Evolutionary conservation across 2,888 invertebrate species (phyloP).

Genomic region (Pachydiplax longipennis): DNA sequence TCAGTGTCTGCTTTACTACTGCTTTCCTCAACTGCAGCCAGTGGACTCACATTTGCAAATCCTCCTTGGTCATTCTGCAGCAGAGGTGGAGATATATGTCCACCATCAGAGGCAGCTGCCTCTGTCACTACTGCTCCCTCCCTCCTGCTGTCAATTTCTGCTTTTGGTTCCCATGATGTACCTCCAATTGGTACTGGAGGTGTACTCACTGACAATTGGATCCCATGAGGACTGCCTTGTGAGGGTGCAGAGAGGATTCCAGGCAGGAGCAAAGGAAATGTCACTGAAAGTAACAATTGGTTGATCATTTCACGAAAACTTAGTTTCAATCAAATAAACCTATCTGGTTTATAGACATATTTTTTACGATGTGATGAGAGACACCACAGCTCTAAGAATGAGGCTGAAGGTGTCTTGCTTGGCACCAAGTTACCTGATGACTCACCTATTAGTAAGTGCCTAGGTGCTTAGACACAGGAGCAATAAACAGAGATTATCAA

Average conservation of each 20-base stretch:
- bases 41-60: not conserved
- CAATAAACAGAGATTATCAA: too few relatives aligned
- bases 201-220: not conserved
- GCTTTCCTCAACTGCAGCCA: not conserved
- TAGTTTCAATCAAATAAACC: too few relatives aligned
- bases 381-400: too few relatives aligned
- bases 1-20: not conserved
- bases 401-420: too few relatives aligned
- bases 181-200: not conserved
- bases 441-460: too few relatives aligned
- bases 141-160: not conserved
- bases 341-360: too few relatives aligned
- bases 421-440: too few relatives aligned
- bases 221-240: not conserved
- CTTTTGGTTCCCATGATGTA: not conserved
- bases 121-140: not conserved
- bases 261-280: conserved; percentile 2
- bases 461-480: too few relatives aligned
- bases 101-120: conserved; percentile 7
- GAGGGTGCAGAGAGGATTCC: not conserved
- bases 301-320: not conserved
- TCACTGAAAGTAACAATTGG: not conserved
- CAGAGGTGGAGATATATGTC: not conserved
- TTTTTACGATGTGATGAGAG: too few relatives aligned
- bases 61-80: not conserved